A percentile compares a stretch with the other conserved stretches of the same genome.
Conservation (phyloP, 2,797 vertebrate species). For the Acanthopagrus latus region DNA sequence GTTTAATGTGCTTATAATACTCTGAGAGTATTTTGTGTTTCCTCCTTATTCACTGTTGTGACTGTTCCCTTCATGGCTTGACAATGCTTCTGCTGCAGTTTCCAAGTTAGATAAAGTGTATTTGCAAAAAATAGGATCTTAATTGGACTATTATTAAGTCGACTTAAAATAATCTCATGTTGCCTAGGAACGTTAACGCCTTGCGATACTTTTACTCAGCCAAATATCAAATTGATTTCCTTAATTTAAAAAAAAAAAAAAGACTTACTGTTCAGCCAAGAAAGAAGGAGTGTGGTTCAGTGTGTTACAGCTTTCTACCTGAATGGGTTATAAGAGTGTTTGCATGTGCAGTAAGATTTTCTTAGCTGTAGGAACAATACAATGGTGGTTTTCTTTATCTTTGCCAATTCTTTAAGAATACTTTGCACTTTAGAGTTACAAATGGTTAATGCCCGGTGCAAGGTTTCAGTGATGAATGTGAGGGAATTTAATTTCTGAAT, state of each 20-base stretch:
- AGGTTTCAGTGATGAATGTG: constrained; percentile 30
- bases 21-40: constrained; percentile 51
- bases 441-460: constrained; percentile 42
- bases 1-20: constrained; percentile 48
- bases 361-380: constrained; percentile 38
- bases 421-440: constrained; percentile 79
- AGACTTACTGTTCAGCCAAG: constrained; percentile 40
- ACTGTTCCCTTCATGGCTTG: constrained; percentile 31
- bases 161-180: constrained; percentile 27
- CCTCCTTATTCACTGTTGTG: constrained; percentile 41
- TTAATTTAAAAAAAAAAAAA: constrained; percentile 22
- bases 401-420: constrained; percentile 54
- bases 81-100: constrained; percentile 36
- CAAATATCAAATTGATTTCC: constrained; percentile 54
- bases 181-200: constrained; percentile 32
- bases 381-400: constrained; percentile 37
- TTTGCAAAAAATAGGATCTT: constrained; percentile 40
- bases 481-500: constrained; percentile 36
- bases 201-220: constrained; percentile 15
- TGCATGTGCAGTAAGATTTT: constrained; percentile 63
- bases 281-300: constrained; percentile 21
- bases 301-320: constrained; percentile 24
- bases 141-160: constrained; percentile 33
- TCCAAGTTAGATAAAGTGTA: constrained; percentile 28
- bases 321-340: constrained; percentile 32